A percentile compares a stretch with the other conserved stretches of the same genome.
Conservation (phyloP, 2,888 invertebrate species). For the Mesoligia furuncula region DNA sequence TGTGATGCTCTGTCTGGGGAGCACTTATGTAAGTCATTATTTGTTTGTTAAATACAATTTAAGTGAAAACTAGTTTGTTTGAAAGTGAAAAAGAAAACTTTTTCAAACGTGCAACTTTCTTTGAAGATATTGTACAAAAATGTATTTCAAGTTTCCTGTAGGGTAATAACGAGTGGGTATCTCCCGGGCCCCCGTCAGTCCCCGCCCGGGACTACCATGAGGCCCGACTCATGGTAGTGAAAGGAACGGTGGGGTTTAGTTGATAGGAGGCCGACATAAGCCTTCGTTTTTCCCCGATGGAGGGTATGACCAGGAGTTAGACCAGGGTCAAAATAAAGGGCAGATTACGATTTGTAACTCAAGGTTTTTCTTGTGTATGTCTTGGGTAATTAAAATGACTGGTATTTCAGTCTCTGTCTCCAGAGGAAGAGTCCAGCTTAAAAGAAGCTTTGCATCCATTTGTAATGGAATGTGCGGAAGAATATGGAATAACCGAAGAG, state of each 20-base stretch:
- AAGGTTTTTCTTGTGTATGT: background rate
- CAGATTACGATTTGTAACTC: too few species aligned
- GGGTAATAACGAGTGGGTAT: background rate
- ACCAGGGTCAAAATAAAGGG: background rate
- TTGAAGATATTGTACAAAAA: background rate
- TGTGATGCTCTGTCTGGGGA: constrained; percentile 32
- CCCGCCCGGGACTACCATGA: background rate
- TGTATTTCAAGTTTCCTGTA: background rate
- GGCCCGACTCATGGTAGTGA: background rate
- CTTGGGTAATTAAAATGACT: background rate
- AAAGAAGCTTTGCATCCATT: constrained; percentile 39
- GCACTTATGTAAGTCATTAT: constrained; percentile 34
- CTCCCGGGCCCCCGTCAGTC: background rate
- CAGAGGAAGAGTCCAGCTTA: constrained; percentile 48
- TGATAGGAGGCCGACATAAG: background rate
- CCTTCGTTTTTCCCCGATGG: background rate
- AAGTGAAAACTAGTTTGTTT: background rate
- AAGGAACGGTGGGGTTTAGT: background rate
- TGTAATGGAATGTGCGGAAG: constrained; percentile 58
- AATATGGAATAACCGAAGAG: constrained; percentile 65
- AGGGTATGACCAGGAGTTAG: background rate
- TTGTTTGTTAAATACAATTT: background rate
- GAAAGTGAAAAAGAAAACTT: background rate
- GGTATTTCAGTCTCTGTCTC: constrained; percentile 38
- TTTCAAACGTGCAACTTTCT: background rate